A percentile compares a stretch with the other conserved stretches of the same genome.
phyloP scores from a whole-genome alignment of 2,888 invertebrate species.

The Rhopalosiphum nymphaeae region DNA sequence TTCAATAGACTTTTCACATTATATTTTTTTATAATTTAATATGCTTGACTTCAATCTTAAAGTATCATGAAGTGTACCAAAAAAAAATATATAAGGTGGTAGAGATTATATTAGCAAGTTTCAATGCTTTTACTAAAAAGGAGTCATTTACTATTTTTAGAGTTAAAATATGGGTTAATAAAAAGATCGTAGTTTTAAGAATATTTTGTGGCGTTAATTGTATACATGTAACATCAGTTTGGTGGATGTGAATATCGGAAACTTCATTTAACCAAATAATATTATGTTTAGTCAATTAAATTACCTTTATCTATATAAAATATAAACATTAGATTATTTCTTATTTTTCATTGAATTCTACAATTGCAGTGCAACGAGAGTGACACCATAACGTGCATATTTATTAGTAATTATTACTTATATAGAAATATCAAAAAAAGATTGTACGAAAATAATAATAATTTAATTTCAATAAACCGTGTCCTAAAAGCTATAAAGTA shows the following conservation, averaged over 20 bases:
- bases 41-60: too few species aligned
- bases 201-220: too few species aligned
- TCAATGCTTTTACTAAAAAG: too few species aligned
- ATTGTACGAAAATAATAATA: neutral
- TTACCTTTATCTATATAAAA: neutral
- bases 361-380: neutral
- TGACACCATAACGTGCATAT: neutral
- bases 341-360: neutral
- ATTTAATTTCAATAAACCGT: neutral
- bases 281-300: neutral
- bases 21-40: too few species aligned
- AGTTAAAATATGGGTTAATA: too few species aligned
- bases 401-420: neutral
- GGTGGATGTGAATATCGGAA: neutral
- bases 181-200: too few species aligned
- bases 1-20: too few species aligned
- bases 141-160: too few species aligned
- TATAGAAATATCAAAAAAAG: neutral
- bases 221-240: neutral
- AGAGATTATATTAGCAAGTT: too few species aligned
- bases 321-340: neutral
- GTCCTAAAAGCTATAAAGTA: neutral
- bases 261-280: neutral
- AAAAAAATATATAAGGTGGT: too few species aligned
- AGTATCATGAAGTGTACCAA: too few species aligned